These are phyloP conservation scores for Temnothorax ravouxi DNA, from an alignment of 2,888 invertebrate genomes.

Conservation along the genomic window DNA sequence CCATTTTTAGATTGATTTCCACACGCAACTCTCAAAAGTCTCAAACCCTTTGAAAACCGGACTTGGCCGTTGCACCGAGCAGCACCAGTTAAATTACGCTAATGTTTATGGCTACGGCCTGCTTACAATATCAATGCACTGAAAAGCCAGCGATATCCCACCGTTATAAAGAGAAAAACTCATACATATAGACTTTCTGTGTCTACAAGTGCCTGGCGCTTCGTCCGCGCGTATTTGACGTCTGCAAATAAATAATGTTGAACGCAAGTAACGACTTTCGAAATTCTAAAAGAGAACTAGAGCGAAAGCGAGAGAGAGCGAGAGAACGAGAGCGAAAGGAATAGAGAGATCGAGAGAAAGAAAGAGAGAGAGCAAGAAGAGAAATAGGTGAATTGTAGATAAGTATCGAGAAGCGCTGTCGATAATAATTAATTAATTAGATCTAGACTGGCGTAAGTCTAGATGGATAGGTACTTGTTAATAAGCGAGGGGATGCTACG, in stretches of 20 bases:
- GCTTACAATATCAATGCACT: background rate
- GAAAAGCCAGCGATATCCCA: constrained; percentile 23
- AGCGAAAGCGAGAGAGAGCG: background rate
- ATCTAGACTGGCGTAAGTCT: constrained; percentile 56
- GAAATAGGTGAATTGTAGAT: constrained; percentile 10
- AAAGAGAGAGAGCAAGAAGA: background rate
- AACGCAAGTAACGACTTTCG: constrained; percentile 61
- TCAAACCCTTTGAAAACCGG: background rate
- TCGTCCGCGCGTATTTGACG: constrained; percentile 73
- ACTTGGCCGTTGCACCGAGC: background rate
- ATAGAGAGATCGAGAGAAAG: background rate
- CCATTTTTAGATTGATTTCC: background rate
- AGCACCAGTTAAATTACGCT: background rate
- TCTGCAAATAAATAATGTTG: constrained; percentile 68
- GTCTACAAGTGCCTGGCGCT: constrained; percentile 78
- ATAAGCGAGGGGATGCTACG: constrained; percentile 62
- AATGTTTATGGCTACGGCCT: constrained; percentile 15
- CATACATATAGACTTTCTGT: constrained; percentile 59
- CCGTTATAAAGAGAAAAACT: constrained; percentile 35
- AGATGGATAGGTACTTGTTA: constrained; percentile 72
- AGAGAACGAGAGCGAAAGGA: background rate
- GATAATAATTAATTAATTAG: constrained; percentile 71
- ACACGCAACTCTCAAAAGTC: background rate
- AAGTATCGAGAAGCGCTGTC: constrained; percentile 54
- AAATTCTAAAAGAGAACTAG: constrained; percentile 68